Percentiles rank a stretch among this genome's conserved stretches.
phyloP scores from a whole-genome alignment of 2,888 invertebrate genomes.

The Eretmocerus hayati region DNA sequence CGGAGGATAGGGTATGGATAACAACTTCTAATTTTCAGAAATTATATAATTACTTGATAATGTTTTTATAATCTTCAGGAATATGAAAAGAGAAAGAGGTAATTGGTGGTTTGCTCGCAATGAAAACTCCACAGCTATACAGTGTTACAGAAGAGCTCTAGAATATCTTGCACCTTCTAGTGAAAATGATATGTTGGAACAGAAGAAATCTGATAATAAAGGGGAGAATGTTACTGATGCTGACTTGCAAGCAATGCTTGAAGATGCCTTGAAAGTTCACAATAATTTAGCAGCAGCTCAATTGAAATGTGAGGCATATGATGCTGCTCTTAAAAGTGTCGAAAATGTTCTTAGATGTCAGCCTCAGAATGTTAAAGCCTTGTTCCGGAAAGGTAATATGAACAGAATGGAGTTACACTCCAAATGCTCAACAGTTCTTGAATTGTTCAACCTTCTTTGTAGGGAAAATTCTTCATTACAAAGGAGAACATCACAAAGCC shows the following conservation, averaged over 20 bases:
- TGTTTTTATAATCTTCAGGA: conserved; percentile 46
- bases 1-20: conserved; percentile 66
- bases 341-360: conserved; percentile 76
- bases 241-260: conserved; percentile 61
- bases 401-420: neutral
- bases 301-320: conserved; percentile 78
- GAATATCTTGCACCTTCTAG: conserved; percentile 72
- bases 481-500: conserved; percentile 65
- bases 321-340: conserved; percentile 77
- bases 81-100: conserved; percentile 74
- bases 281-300: conserved; percentile 93
- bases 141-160: conserved; percentile 78
- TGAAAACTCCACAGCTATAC: conserved; percentile 75
- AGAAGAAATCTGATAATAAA: conserved; percentile 44
- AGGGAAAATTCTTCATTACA: conserved; percentile 58
- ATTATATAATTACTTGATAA: neutral
- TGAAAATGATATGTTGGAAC: conserved; percentile 56
- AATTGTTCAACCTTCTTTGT: no score
- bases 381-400: conserved; percentile 80
- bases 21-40: neutral
- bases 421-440: neutral
- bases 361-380: conserved; percentile 83
- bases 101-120: conserved; percentile 85
- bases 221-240: conserved; percentile 47
- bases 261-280: conserved; percentile 75